Evolutionary conservation across 2,888 invertebrate genomes (phyloP), one percentile per base, ranked within the genome.

Genomic region (Megalurothrips usitatus): DNA sequence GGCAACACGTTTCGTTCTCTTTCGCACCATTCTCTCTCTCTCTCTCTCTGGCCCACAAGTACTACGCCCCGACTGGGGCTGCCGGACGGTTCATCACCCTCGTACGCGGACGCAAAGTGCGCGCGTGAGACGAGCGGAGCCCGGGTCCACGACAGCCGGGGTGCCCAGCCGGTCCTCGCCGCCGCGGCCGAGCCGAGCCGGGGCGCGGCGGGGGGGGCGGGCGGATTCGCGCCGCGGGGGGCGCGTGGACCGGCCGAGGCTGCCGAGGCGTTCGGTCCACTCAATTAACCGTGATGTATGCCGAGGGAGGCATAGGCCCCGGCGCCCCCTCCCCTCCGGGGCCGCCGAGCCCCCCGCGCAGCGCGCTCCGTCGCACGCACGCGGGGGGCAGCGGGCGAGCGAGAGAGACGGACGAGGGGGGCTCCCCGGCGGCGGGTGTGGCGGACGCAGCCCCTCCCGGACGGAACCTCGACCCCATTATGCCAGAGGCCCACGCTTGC

Each of bases 201-300:
- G 9, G 19, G 63, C 14, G 52, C 12, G 1, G 8, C 2, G n/a
- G 17, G 52, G 52, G 8, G 52, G 8, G 52, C 49, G 10, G 10
- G 10, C 49, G 10, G 10, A 9, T 14, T 14, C 49, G 10, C 49
- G 14, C 52, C 52, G 12, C 52, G 14, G 12, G 19, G 17, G 17
- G 58, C 17, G 58, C 58, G 58, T 58, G 58, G 58, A 43, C 34
- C 52, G 19, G 52, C 52, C 52, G 52, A 52, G 52, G 14, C 52
- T 3, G 14, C 52, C 52, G 58, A 58, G 58, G 23, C 68, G 68
- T 75, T 75, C 26, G 68, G 68, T 75, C 68, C 23, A 75, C 68
- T 75, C 68, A 75, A 75, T 75, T 75, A 75, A 75, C 68, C 68
- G 68, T 75, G 68, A 75, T 75, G 68, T 75, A 75, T 75, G 68